Evolutionary conservation across 1,140 invertebrate species (phyloP), one percentile per base, ranked within the genome.

Genomic region (Cepaea nemoralis): DNA sequence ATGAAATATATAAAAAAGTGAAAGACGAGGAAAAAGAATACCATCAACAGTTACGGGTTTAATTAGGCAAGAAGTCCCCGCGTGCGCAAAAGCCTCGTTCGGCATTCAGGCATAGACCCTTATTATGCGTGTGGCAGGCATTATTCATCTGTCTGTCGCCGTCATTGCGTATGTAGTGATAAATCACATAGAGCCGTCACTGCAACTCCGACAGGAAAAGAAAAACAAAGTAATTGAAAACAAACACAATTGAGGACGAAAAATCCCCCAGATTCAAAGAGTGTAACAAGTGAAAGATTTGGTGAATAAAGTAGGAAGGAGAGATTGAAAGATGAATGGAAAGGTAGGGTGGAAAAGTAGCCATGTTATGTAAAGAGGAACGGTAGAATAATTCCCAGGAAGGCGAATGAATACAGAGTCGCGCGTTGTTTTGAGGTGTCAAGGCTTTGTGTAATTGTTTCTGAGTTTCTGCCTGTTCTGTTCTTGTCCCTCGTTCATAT

Each of bases 41-140:
- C 33, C 27, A 5, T 31, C 59, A 63, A 31, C 6, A 27, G 8
- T 63, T 63, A 19, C 59, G 59, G 59, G 59, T 63, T 63, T 63
- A 63, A 63, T 63, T 63, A 63, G 27, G 59, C 59, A 63, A 63
- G 59, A 63, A 63, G 59, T 63, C n/a, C 27, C 59, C n/a, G 59
- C 59, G 59, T 63, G n/a, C 59, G 59, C 27, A 63, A 31, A 31
- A 63, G 59, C n/a, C 59, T 1, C n/a, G 59, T 63, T 31, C 33
- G n/a, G n/a, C 59, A 63, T 63, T 63, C n/a, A 63, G 59, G n/a
- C 10, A 31, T 31, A 63, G 59, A 63, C 27, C 59, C 16, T 2
- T 63, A 63, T 63, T 63, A 63, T 63, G 59, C 22, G 59, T 63
- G n/a, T 63, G 59, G 59, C 59, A 63, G 59, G 19, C 59, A 6